phyloP scores from a whole-genome alignment of 2,888 invertebrate species.

The Chrysodeixis includens region DNA sequence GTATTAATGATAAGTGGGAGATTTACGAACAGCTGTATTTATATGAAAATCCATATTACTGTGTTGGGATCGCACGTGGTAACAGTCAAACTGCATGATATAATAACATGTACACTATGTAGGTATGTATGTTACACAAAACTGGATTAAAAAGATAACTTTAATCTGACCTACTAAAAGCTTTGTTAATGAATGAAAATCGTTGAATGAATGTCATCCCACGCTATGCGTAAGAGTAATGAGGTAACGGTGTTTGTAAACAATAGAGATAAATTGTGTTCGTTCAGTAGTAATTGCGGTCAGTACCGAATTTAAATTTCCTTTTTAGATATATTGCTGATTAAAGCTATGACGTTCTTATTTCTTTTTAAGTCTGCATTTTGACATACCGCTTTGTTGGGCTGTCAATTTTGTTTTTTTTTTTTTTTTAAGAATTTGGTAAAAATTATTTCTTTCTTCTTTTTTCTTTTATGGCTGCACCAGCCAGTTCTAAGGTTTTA shows the following conservation, averaged over 20 bases:
- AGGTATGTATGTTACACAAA: not conserved
- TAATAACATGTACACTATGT: not conserved
- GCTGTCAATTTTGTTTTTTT: too few species aligned
- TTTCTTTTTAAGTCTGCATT: not conserved
- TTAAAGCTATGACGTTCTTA: not conserved
- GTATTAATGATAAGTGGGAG: not conserved
- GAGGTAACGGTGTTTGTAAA: slow-evolving; percentile 47
- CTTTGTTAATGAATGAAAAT: slow-evolving; percentile 25
- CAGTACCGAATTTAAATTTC: not conserved
- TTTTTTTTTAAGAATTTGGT: too few species aligned
- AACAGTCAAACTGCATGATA: not conserved
- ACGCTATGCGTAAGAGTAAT: slow-evolving; percentile 39
- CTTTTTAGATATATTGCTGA: not conserved
- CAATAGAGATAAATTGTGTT: slow-evolving; percentile 45
- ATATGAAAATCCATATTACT: not conserved
- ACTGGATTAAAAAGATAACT: not conserved
- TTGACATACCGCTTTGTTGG: not conserved
- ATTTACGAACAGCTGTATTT: not conserved
- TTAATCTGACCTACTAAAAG: slow-evolving; percentile 16
- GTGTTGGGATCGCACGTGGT: not conserved
- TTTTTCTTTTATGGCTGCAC: too few species aligned
- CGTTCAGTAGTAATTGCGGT: slow-evolving; percentile 18
- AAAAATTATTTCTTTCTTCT: too few species aligned
- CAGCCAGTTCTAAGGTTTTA: too few species aligned
- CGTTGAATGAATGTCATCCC: slow-evolving; percentile 30